Base-by-base conservation (phyloP, 2,113 vertebrate species). In the Anhinga rufa region DNA sequence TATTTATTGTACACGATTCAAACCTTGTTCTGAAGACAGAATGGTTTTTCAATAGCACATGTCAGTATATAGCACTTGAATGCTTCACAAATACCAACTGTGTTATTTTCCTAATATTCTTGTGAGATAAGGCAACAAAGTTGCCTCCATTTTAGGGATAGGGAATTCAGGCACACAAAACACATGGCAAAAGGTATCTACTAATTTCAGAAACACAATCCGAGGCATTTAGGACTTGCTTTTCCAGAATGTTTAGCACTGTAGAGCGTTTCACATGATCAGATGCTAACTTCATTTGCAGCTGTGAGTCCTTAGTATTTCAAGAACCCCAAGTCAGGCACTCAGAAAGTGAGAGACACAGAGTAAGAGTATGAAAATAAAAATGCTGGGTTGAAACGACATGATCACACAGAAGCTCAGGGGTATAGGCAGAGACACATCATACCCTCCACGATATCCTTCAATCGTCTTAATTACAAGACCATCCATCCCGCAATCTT, bases 101-200 rank as follows among this genome's bases (percentile, higher is more conserved):
- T 80, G 76, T 72, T 95, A 85, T 95, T 95, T 95, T 91, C 84
- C 87, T 71, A 79, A 95, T 90, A 93, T 49, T 91, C 87, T 64
- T 5, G 11, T 64, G 74, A 94, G 82, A 71, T 55, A 69, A 79
- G 74, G 81, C 57, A 85, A 74, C 54, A 55, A 80, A 81, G 84
- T 61, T 89, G 52, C 87, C 70, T 82, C 49, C 48, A 89, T 82
- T 93, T 94, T 46, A 82, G 34, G 40, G 65, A 68, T 0, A 87
- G 57, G 40, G 49, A 91, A 89, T 49, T 52, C 36, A 90, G 57
- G 61, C 55, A 58, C 64, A 83, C 19, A 44, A 93, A 92, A 70
- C 36, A 75, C 77, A 60, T 1, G 12, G 44, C 31, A 68, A 89
- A 91, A 76, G 12, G 14, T 32, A 78, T 58, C 68, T 48, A 18